A percentile compares a stretch with the other conserved stretches of the same genome.
phyloP scores from a whole-genome alignment of 2,797 vertebrate genomes.

The Spinibarbus caldwelli region DNA sequence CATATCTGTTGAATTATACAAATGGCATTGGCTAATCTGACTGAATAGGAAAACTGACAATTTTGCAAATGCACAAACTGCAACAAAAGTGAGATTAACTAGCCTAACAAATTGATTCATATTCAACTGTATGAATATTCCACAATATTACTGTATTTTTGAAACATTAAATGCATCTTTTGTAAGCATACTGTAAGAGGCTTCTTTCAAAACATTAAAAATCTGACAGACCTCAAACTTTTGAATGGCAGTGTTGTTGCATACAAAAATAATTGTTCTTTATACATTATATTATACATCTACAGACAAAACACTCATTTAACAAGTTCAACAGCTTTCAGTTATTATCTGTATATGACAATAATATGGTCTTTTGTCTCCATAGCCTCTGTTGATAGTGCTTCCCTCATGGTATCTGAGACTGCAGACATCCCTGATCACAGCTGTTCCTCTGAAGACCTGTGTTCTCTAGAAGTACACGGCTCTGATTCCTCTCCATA shows the following conservation, averaged over 20 bases:
- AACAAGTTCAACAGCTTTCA: background rate
- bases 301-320: background rate
- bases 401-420: slow-evolving; percentile 84
- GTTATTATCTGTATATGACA: slow-evolving; percentile 1
- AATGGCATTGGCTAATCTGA: background rate
- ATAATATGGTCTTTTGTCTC: slow-evolving; percentile 26
- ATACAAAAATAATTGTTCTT: background rate
- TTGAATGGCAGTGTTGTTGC: background rate
- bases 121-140: background rate
- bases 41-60: background rate
- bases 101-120: background rate
- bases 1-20: background rate
- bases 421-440: slow-evolving; percentile 75
- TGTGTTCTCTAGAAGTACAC: slow-evolving; percentile 87
- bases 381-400: slow-evolving; percentile 84
- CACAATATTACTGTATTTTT: background rate
- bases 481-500: slow-evolving; percentile 84
- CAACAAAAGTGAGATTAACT: background rate
- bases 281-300: background rate
- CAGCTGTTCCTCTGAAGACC: slow-evolving; percentile 85
- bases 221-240: background rate
- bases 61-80: background rate
- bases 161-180: background rate
- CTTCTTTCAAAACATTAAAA: background rate
- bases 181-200: too few relatives aligned